phyloP scores from a whole-genome alignment of 2,113 vertebrate species.

The Perccottus glenii region DNA sequence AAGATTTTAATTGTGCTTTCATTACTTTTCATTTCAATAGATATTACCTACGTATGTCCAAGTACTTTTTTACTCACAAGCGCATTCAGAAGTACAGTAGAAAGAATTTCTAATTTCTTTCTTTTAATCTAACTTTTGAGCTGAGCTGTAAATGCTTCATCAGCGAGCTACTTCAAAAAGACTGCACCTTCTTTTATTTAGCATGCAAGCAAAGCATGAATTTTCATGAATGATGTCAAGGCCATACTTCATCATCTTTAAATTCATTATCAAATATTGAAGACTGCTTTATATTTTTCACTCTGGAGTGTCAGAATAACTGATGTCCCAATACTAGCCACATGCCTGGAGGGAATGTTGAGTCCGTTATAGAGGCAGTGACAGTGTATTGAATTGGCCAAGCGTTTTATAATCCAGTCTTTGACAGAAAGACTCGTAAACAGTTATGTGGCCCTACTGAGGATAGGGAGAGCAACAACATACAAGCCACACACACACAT shows the following conservation, averaged over 20 bases:
- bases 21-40: background rate
- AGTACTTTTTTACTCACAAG: background rate
- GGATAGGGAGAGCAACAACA: conserved; percentile 36
- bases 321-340: conserved; percentile 67
- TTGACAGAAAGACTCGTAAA: conserved; percentile 71
- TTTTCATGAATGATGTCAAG: conserved; percentile 51
- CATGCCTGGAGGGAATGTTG: conserved; percentile 52
- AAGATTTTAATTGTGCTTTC: background rate
- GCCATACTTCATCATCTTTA: conserved; percentile 61
- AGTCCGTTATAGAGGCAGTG: conserved; percentile 64
- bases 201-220: conserved; percentile 45
- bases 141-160: conserved; percentile 49
- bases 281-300: conserved; percentile 63
- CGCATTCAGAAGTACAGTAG: background rate
- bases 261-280: conserved; percentile 74
- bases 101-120: background rate
- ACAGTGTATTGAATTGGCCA: conserved; percentile 61
- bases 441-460: conserved; percentile 43
- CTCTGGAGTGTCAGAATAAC: conserved; percentile 67
- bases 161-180: conserved; percentile 23
- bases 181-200: conserved; percentile 25
- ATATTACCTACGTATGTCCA: background rate
- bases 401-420: conserved; percentile 66
- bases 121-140: conserved; percentile 1
- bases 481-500: conserved; percentile 13